Base-by-base conservation (phyloP, 2,113 vertebrate genomes). In the Callocephalon fimbriatum region DNA sequence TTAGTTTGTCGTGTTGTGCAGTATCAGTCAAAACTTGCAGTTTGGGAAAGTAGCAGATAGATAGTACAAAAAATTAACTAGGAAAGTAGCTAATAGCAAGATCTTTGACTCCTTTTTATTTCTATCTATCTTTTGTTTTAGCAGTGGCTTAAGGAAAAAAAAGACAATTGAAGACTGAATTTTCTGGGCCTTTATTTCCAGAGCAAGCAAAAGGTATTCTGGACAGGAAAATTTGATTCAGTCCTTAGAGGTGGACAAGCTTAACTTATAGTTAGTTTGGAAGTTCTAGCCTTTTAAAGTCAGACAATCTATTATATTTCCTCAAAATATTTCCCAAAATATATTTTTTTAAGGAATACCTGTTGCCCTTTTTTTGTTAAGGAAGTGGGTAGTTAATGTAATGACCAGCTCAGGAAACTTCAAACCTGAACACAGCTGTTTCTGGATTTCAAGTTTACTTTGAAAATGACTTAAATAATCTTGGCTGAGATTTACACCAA, bases 1-100 rank as follows among this genome's bases (percentile, higher is more conserved):
- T 32, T 32, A n/a, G 19, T 19, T 23, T 10, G 9, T 31, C 31
- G n/a, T 4, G 11, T 37, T 42, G 19, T 18, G 27, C 20, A 21
- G 31, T 20, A 29, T 29, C 8, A 38, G 40, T 22, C 20, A 8
- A 59, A 61, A 32, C 10, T 40, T 31, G 21, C 0, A 5, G n/a
- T 47, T 68, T 22, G 65, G 53, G 8, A 17, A 66, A 66, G n/a
- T 1, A 4, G 6, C 29, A 75, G 6, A 15, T 5, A 75, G 6
- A 15, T 4, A 67, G 22, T 44, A 11, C 8, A 42, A 66, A 81
- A 79, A 68, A 37, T 0, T 15, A 9, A 40, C 10, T n/a, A 23
- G 25, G 14, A 45, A 56, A 70, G 3, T 6, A 31, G 25, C 32
- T 51, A 32, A 68, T 6, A 37, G 4, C 16, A 27, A 61, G 7